Conservation (phyloP, 64 coral and sea anemone species). For the Acropora tenuis region DNA sequence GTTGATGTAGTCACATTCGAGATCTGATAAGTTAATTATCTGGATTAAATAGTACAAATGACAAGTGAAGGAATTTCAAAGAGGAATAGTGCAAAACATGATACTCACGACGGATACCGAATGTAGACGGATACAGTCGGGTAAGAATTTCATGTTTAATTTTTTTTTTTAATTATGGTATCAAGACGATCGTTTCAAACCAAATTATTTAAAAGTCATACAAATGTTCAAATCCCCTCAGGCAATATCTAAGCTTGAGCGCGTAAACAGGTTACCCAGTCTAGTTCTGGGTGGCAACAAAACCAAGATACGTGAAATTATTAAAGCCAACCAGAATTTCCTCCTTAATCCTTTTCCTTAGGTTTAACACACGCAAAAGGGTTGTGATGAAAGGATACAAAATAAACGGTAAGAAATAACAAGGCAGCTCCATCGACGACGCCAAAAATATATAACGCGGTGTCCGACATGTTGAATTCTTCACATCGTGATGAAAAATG, state of each 20-base stretch:
- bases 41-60: conserved; percentile 6
- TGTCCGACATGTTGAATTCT: conserved; percentile 80
- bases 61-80: conserved; percentile 25
- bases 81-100: background rate
- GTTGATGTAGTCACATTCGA: conserved; percentile 99
- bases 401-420: conserved; percentile 95
- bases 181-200: background rate
- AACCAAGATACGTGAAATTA: background rate
- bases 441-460: conserved; percentile 87
- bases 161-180: background rate
- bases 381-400: conserved; percentile 84
- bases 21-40: conserved; percentile 98
- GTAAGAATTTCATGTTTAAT: too few relatives aligned
- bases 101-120: too few relatives aligned
- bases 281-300: background rate
- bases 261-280: too few relatives aligned
- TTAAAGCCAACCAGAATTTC: background rate
- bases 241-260: background rate
- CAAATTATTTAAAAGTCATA: background rate
- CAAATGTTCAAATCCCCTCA: background rate
- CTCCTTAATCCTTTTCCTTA: too few relatives aligned
- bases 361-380: background rate
- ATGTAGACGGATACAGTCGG: too few relatives aligned
- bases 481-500: background rate
- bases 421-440: conserved; percentile 86